phyloP scores from a whole-genome alignment of 2,797 vertebrate genomes.

The Astyanax mexicanus region DNA sequence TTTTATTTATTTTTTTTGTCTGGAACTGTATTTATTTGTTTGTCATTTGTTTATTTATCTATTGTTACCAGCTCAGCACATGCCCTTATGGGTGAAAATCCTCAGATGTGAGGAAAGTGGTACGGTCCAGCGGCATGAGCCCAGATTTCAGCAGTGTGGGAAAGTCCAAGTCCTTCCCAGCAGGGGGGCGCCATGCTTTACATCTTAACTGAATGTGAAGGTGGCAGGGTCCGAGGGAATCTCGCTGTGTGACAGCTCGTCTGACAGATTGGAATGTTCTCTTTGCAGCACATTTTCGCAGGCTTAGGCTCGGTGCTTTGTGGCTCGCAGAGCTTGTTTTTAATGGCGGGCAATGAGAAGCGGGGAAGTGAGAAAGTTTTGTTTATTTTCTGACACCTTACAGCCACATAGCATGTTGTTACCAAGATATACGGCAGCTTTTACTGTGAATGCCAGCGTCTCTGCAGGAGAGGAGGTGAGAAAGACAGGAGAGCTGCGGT shows the following conservation, averaged over 20 bases:
- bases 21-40: too few relatives aligned
- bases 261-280: constrained; percentile 78
- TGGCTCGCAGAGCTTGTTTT: constrained; percentile 36
- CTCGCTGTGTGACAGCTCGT: constrained; percentile 75
- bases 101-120: constrained; percentile 38
- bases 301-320: constrained; percentile 60
- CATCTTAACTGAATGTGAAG: constrained; percentile 67
- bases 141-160: constrained; percentile 68
- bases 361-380: constrained; percentile 34
- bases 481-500: constrained; percentile 67
- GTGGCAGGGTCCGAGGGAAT: constrained; percentile 71
- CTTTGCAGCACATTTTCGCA: constrained; percentile 71
- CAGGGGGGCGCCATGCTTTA: constrained; percentile 62
- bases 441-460: constrained; percentile 49
- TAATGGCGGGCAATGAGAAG: constrained; percentile 3
- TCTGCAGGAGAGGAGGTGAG: constrained; percentile 42
- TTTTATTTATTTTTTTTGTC: too few relatives aligned
- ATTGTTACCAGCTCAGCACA: constrained; percentile 21
- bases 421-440: constrained; percentile 52
- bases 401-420: constrained; percentile 49
- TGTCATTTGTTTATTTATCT: constrained; percentile 25
- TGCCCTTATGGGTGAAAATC: constrained; percentile 43
- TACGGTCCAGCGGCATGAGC: constrained; percentile 37
- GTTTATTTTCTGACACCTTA: constrained; percentile 52
- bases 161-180: constrained; percentile 69